Percentiles rank a stretch among this genome's conserved stretches.
phyloP scores from a whole-genome alignment of 2,113 vertebrate species.

The Empidonax traillii region DNA sequence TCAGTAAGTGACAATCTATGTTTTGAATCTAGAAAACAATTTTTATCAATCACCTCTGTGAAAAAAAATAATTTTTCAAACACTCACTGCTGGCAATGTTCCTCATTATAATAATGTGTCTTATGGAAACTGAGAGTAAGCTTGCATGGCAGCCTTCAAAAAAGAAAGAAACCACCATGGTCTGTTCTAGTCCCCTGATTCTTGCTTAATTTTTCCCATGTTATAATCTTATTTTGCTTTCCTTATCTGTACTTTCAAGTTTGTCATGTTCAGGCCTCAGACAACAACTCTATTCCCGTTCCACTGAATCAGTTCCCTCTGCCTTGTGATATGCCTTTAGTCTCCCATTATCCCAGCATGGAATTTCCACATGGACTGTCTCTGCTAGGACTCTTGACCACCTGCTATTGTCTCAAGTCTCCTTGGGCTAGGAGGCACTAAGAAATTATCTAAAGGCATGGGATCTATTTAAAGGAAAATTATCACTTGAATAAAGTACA shows the following conservation, averaged over 20 bases:
- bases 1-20: slow-evolving; percentile 59
- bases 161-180: neutral
- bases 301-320: neutral
- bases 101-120: neutral
- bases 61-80: neutral
- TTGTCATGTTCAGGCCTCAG: neutral
- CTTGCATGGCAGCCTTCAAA: neutral
- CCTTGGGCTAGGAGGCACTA: neutral
- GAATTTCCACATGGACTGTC: neutral
- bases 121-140: neutral
- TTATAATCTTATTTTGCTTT: neutral
- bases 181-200: neutral
- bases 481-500: neutral
- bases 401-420: neutral
- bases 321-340: neutral
- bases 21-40: neutral
- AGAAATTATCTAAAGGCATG: neutral
- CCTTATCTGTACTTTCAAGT: neutral
- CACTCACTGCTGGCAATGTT: neutral
- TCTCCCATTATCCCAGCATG: neutral
- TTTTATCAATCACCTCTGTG: neutral
- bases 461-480: neutral
- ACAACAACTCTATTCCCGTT: neutral
- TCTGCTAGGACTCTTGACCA: neutral
- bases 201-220: neutral